Base-by-base conservation (phyloP, 2,888 invertebrate species). In the Stratiomys singularior region DNA sequence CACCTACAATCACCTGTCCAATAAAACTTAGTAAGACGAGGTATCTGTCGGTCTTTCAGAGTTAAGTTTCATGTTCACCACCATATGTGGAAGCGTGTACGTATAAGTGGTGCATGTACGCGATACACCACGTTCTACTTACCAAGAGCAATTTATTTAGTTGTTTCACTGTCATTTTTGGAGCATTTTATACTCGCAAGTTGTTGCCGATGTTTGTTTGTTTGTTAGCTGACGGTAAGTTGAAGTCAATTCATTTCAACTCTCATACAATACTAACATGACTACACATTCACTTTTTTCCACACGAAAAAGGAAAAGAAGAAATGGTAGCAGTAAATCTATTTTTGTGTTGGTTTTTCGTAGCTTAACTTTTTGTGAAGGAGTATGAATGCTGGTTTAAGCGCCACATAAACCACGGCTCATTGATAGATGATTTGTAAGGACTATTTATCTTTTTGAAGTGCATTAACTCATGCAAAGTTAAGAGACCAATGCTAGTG, bases 1-100 rank as follows among this genome's bases (percentile, higher is more conserved):
- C 64, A 64, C 64, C 64, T 64, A 64, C 64, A 64, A 64, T 64
- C 64, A 64, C 64, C 64, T 64, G 64, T 64, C 64, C 64, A 27
- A 64, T 64, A 64, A 64, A 64, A 64, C n/a, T 64, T 2, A 37
- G 9, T 5, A 3, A 37, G 27, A n/a, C 58, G 52, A 9, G 37
- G 4, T 7, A 18, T 64, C 30, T 11, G 64, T 15, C 64, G 64
- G 64, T 30, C 64, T 64, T 15, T 64, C 28, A 28, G 64, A 15
- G 52, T 18, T 15, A 25, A 21, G 4, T 21, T 23, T 13, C 28
- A 64, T 23, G 30, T 64, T 13, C 52, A 5, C 2, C 64, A 2
- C 64, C 64, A 64, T 64, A 64, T 64, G 28, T 25, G 64, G 64
- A 64, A 15, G n/a, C 28, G 13, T 25, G 11, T n/a, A 30, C 18